These are phyloP conservation scores for Malaclemys terrapin DNA, from an alignment of 2,113 vertebrate species.

Conservation along the genomic window DNA sequence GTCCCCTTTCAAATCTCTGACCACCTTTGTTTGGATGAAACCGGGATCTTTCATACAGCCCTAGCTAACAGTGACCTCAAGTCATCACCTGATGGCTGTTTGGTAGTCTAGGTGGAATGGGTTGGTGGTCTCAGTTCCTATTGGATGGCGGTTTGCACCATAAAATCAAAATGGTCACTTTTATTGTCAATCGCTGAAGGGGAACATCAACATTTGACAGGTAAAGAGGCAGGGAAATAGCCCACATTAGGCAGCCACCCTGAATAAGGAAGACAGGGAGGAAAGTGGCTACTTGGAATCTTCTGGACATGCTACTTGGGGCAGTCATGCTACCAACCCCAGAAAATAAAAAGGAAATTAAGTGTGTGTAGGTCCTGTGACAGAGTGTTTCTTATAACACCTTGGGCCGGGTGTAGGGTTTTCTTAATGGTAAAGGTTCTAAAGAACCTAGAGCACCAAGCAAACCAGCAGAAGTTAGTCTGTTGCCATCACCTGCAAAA, in stretches of 20 bases:
- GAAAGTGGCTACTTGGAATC: neutral
- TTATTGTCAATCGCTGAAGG: neutral
- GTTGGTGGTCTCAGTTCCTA: neutral
- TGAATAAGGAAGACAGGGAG: neutral
- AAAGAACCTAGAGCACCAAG: neutral
- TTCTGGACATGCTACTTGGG: neutral
- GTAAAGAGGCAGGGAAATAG: neutral
- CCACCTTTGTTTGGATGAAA: neutral
- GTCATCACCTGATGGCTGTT: neutral
- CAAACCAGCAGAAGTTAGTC: fast-evolving
- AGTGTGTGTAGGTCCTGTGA: neutral
- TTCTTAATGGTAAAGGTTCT: neutral
- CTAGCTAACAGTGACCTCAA: neutral
- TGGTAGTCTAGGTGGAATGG: neutral
- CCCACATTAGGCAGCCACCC: neutral
- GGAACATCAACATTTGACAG: neutral
- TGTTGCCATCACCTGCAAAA: neutral
- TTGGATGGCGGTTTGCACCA: neutral
- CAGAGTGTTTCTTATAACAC: neutral
- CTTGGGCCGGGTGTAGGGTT: neutral
- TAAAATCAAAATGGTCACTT: neutral
- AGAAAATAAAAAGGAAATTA: neutral
- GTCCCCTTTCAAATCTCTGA: neutral
- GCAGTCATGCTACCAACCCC: neutral
- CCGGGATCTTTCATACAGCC: neutral